These are phyloP conservation scores for Amphiduros pacificus DNA, from an alignment of 2,888 invertebrate genomes.

Conservation along the genomic window DNA sequence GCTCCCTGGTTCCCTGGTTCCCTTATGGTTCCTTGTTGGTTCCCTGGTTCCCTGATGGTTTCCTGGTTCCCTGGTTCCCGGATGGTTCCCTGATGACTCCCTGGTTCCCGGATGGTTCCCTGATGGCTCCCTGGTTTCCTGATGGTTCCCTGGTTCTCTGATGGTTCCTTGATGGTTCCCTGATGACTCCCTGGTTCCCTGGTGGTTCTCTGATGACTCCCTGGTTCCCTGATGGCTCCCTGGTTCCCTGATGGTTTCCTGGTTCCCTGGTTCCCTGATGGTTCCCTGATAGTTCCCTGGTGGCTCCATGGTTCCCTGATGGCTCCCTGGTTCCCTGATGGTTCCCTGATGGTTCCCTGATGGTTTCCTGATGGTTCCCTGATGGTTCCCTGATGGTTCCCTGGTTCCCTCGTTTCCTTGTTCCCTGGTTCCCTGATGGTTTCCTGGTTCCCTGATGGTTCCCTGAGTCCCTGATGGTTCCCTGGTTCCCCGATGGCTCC, in stretches of 20 bases:
- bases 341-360: neutral
- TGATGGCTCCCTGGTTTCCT: neutral
- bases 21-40: too few species aligned
- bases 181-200: neutral
- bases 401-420: too few species aligned
- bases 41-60: too few species aligned
- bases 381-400: neutral
- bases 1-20: too few species aligned
- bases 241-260: neutral
- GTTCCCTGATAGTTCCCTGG: neutral
- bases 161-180: neutral
- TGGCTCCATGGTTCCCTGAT: neutral
- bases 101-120: neutral
- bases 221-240: neutral
- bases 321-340: neutral
- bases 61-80: neutral
- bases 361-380: neutral
- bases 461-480: neutral
- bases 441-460: neutral
- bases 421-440: neutral
- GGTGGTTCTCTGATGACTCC: neutral
- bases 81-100: neutral
- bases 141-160: neutral
- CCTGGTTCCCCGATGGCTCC: neutral
- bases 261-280: neutral